These are phyloP conservation scores for Oceanites oceanicus DNA, from an alignment of 2,113 vertebrate genomes.

Conservation along the genomic window DNA sequence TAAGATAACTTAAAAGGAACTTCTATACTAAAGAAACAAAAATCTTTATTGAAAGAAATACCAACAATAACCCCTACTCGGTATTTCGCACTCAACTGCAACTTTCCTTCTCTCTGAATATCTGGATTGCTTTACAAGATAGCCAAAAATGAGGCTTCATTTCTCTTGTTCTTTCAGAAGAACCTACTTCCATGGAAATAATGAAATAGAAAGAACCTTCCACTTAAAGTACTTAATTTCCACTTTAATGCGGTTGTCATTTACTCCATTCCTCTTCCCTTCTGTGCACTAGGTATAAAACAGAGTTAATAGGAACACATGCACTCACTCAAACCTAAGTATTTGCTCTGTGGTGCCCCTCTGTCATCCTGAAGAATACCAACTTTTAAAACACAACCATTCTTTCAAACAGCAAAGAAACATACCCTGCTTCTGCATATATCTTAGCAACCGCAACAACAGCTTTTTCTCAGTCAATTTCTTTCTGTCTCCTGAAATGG, in stretches of 20 bases:
- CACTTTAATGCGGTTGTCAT: background rate
- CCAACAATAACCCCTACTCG: background rate
- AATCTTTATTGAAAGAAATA: background rate
- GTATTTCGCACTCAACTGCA: background rate
- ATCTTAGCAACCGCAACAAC: background rate
- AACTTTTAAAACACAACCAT: background rate
- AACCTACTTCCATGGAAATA: background rate
- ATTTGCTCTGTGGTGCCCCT: background rate
- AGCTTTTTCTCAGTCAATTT: background rate
- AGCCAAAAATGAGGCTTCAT: background rate
- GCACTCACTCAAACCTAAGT: background rate
- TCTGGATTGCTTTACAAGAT: background rate
- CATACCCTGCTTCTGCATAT: background rate
- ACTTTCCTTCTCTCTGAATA: background rate
- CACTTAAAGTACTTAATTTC: background rate
- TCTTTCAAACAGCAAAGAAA: background rate
- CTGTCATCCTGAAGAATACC: background rate
- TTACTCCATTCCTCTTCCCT: background rate
- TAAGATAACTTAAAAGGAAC: background rate
- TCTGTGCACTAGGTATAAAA: background rate
- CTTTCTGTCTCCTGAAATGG: background rate
- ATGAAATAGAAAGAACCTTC: background rate
- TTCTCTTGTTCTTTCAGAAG: background rate
- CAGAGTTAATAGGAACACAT: background rate
- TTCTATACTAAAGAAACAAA: background rate